Evolutionary conservation across 2,113 vertebrate species (phyloP), one percentile per base, ranked within the genome.

Genomic region (Melanotaenia duboulayi): DNA sequence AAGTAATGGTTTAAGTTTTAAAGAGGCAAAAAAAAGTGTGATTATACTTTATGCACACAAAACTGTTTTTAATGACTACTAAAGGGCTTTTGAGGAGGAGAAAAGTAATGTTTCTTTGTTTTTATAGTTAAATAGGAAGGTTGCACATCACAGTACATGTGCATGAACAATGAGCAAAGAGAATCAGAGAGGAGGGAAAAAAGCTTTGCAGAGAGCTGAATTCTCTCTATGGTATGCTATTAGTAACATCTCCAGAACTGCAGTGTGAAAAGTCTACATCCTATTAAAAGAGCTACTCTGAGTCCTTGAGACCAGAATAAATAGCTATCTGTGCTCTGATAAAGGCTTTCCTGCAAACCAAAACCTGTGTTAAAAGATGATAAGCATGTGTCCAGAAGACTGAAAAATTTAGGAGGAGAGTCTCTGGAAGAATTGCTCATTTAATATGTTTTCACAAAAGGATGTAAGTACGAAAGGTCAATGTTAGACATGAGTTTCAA

Each of bases 271-370:
- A 55, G 62, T 55, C 7, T 0, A 25, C 40, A 66, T 76, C 62
- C 39, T 65, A 84, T 80, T 76, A 68, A 71, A 51, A 66, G 46
- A 69, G 60, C 23, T 74, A 61, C 52, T 72, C 62, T 65, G 55
- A 59, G 65, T 80, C 65, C 16, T 63, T 25, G 11, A 82, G 59
- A 71, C 62, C 65, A 51, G 7, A 68, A 62, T 22, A 82, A 78
- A 83, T 57, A 74, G 66, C 50, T 52, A 48, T 75, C 73, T 74
- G 59, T 62, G 55, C 57, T 35, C 74, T 72, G 69, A 65, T 67
- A 55, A 57, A 83, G 74, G 59, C 55, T 83, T 81, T 71, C 23
- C 56, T 76, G 55, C 42, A 32, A 65, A 65, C 57, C 57, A 50
- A 50, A 69, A 56, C 73, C 60, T 23, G 7, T 79, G 42, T 68